phyloP scores from a whole-genome alignment of 1,140 invertebrate genomes.

The Lordiphosa mommai region DNA sequence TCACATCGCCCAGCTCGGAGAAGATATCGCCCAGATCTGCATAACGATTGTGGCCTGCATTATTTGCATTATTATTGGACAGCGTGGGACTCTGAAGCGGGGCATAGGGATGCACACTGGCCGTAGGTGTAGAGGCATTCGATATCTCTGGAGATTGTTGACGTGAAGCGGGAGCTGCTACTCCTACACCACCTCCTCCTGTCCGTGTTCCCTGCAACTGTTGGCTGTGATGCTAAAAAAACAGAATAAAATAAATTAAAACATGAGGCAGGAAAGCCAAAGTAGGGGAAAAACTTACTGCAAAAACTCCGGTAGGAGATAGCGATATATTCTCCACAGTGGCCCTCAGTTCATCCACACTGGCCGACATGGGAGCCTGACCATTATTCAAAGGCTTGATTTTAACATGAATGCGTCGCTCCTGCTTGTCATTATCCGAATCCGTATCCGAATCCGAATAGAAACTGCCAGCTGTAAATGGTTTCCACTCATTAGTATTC shows the following conservation, averaged over 20 bases:
- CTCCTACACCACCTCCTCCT: constrained; percentile 11
- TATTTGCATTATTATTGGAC: constrained; percentile 81
- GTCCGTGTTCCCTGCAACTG: constrained; percentile 59
- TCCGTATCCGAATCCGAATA: constrained; percentile 96
- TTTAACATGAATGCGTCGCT: constrained; percentile 94
- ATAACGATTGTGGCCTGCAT: constrained; percentile 56
- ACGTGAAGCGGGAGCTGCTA: constrained; percentile 43
- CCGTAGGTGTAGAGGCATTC: constrained; percentile 92
- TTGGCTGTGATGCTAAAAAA: constrained; percentile 82
- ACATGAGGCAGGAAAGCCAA: too few relatives aligned
- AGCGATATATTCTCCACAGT: constrained; percentile 95
- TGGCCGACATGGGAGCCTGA: constrained; percentile 92
- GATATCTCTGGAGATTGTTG: constrained; percentile 88
- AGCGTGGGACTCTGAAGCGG: constrained; percentile 87
- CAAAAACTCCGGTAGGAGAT: constrained; percentile 85
- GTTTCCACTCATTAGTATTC: not conserved
- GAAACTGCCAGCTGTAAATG: constrained; percentile 84
- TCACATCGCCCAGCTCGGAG: constrained; percentile 90
- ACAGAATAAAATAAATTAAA: constrained; percentile 67
- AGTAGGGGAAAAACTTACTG: constrained; percentile 72
- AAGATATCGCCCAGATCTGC: constrained; percentile 89
- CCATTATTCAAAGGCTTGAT: constrained; percentile 96
- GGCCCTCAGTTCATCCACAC: constrained; percentile 94
- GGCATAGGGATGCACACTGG: constrained; percentile 88
- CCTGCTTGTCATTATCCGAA: constrained; percentile 91